Conservation (phyloP, 2,113 vertebrate species). For the Odocoileus virginianus region DNA sequence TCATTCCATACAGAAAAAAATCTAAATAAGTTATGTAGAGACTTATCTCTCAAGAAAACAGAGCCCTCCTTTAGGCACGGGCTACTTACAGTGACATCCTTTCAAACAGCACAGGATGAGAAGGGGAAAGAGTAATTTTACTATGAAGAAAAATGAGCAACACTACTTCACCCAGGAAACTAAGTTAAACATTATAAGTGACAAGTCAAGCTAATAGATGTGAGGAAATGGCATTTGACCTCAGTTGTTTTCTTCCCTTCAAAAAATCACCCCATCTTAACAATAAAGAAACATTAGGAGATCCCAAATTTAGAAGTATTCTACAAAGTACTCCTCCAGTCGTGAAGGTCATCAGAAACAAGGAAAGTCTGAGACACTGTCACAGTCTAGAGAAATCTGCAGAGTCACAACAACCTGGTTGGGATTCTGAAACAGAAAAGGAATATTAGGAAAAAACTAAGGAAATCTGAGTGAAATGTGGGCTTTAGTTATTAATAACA, state of each 20-base stretch:
- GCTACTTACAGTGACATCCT: background rate
- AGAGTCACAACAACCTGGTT: background rate
- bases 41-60: background rate
- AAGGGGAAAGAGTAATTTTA: background rate
- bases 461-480: background rate
- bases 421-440: background rate
- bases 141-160: background rate
- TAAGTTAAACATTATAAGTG: background rate
- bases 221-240: background rate
- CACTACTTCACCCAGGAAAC: background rate
- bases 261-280: background rate
- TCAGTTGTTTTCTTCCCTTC: background rate
- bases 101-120: background rate
- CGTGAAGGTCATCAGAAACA: background rate
- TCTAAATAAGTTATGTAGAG: background rate
- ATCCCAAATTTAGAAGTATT: background rate
- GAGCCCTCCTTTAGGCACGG: background rate
- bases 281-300: background rate
- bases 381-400: background rate
- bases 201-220: background rate
- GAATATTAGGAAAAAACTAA: background rate
- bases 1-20: background rate
- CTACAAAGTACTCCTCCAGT: background rate
- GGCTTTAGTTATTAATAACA: background rate
- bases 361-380: background rate